These are phyloP conservation scores for Pseudorhombus dupliciocellatus DNA, from an alignment of 2,113 vertebrate genomes.

Conservation along the genomic window DNA sequence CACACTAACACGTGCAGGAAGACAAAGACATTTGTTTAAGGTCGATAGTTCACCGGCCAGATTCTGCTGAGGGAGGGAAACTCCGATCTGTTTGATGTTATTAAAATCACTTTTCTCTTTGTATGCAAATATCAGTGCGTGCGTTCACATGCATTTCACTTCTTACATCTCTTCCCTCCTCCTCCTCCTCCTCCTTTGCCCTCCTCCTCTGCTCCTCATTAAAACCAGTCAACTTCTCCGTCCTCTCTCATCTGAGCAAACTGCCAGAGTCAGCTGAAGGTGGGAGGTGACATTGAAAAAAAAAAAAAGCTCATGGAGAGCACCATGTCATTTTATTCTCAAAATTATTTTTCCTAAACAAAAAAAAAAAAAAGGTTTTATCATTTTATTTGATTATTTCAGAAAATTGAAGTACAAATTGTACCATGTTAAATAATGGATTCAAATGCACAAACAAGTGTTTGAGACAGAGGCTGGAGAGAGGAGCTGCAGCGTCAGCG, in stretches of 20 bases:
- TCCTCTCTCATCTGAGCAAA: neutral
- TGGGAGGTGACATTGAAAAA: no score
- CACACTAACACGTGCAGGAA: neutral
- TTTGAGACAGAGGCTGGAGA: no score
- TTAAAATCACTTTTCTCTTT: neutral
- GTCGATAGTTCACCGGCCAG: neutral
- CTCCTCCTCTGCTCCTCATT: conserved; percentile 9
- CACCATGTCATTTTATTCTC: no score
- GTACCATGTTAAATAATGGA: no score
- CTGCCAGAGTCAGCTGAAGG: neutral
- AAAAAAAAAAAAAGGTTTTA: no score
- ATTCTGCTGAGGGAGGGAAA: conserved; percentile 31
- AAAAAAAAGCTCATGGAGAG: no score
- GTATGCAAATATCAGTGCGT: neutral
- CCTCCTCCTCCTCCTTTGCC: neutral
- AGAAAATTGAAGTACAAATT: no score
- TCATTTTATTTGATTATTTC: no score
- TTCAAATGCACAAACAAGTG: no score
- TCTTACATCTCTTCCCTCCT: neutral
- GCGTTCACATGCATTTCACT: neutral
- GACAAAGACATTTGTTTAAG: neutral
- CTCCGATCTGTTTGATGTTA: conserved; percentile 2
- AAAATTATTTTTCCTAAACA: no score
- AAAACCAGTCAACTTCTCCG: neutral
- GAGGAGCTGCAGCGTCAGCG: no score